Evolutionary conservation across 2,888 invertebrate genomes (phyloP), one percentile per base, ranked within the genome.

Genomic region (Orthosia incerta): DNA sequence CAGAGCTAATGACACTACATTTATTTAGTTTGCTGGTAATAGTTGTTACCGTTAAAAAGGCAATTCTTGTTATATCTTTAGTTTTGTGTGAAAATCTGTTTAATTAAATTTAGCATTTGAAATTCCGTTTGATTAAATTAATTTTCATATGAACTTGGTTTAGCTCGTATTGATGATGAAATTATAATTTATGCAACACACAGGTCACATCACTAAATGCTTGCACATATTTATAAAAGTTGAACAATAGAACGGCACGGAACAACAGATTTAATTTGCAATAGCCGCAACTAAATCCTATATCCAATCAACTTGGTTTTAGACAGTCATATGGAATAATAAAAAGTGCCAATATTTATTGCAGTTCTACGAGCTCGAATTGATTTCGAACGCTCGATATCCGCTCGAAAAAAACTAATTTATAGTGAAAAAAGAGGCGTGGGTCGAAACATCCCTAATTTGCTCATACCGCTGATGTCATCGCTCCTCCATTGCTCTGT

Each of bases 401-500:
- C 67, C 74, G 61, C 69, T 46, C 7, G 15, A 69, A 72, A 73
- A 65, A 72, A 75, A 53, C 11, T 26, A 20, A 74, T 78, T 71
- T 78, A 74, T 76, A 61, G 26, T 46, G 48, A 65, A 81, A 64
- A 74, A 67, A 56, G 65, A 45, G 23, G 72, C 70, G 89, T 88
- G 83, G 82, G 86, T 64, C 59, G 80, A 65, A 84, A 87, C 84
- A 86, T 86, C 85, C 88, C 88, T 82, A 87, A 85, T 87, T 88
- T 71, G 88, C 77, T 65, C 71, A 81, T 75, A 82, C 71, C 66
- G 75, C 80, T 90, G 88, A 88, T 87, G 88, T 89, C 90, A 89
- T 78, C 76, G 46, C 60, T 76, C 80, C 74, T 80, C 48, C 69
- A 82, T 78, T 78, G 76, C 45, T 78, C 76, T 61, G 51, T 82